Base-by-base conservation (phyloP, 2,797 vertebrate species). In the Sarcoramphus papa region DNA sequence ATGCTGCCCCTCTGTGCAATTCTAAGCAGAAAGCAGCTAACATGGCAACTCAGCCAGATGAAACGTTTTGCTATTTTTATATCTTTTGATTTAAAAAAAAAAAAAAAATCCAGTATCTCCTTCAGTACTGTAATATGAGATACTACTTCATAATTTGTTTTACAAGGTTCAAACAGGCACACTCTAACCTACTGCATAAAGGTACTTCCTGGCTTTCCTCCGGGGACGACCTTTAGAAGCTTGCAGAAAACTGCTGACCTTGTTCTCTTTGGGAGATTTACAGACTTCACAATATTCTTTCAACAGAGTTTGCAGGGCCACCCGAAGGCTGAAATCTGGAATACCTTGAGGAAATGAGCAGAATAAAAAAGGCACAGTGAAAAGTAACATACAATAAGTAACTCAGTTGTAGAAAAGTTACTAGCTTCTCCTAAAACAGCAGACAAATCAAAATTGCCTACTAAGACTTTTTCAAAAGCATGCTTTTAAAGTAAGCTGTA, bases 131-230 rank as follows among this genome's bases (percentile, higher is more conserved):
- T 47, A 81, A 75, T 14, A 88, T 1, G 23, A 94, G 76, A 81
- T 88, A 91, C 87, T 68, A 96, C 25, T 95, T 65, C 5, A 78
- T 45, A 2, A 75, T 89, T 95, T 95, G 68, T 92, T 94, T 65
- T 90, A 95, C 75, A 90, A 96, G 82, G 85, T 97, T 95, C 88
- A 89, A 94, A 84, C 94, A 95, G 73, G 88, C 78, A 91, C 67
- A 76, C 81, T 97, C 97, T 95, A 95, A 99, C 99, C 99, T 98
- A 99, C 99, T 85, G 99, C 99, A 91, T 99, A 99, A 92, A 99
- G 99, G 97, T 99, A 99, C 97, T 99, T 99, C 95, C 99, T 99
- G 81, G 99, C 99, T 98, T 99, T 99, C 97, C 98, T 99, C 96
- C 99, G 98, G 50, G 99, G 99, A 91, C 99, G 98, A 97, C 98